Percentiles rank a stretch among this genome's conserved stretches.
Conservation (phyloP, 2,888 invertebrate species). For the Tachina grossa region DNA sequence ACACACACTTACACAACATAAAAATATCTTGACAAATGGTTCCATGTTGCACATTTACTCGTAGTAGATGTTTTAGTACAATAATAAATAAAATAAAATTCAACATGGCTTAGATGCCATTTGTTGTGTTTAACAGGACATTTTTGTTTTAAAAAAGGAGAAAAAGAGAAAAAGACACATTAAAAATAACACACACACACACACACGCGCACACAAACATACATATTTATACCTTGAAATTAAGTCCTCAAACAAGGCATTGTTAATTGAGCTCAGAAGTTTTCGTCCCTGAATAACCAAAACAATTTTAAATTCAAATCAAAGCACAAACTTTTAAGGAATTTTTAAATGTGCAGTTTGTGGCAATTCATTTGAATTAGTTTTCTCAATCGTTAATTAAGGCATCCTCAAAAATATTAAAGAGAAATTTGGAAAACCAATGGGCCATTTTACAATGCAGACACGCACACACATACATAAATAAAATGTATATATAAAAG, state of each 20-base stretch:
- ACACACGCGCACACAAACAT: neutral
- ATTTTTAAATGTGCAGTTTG: neutral
- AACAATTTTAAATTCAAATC: slow-evolving; percentile 3
- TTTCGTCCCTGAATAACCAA: neutral
- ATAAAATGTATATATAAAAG: no score
- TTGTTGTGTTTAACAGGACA: slow-evolving; percentile 36
- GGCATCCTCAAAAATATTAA: no score
- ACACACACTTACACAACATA: neutral
- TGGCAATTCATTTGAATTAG: neutral
- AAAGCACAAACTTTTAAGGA: neutral
- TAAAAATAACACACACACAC: neutral
- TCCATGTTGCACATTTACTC: slow-evolving; percentile 44
- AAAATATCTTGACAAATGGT: slow-evolving; percentile 37
- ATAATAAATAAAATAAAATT: slow-evolving; percentile 55
- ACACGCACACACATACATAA: no score
- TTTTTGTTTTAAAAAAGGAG: neutral
- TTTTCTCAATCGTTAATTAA: no score
- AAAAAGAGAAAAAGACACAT: neutral
- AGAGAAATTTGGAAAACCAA: no score
- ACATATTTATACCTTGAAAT: neutral
- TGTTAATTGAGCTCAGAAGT: slow-evolving; percentile 2
- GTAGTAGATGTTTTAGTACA: slow-evolving; percentile 14
- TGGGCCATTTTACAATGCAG: no score
- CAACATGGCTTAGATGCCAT: slow-evolving; percentile 36
- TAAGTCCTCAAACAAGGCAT: slow-evolving; percentile 27